Conservation (phyloP, 2,797 vertebrate species). For the Pteronotus mesoamericanus region DNA sequence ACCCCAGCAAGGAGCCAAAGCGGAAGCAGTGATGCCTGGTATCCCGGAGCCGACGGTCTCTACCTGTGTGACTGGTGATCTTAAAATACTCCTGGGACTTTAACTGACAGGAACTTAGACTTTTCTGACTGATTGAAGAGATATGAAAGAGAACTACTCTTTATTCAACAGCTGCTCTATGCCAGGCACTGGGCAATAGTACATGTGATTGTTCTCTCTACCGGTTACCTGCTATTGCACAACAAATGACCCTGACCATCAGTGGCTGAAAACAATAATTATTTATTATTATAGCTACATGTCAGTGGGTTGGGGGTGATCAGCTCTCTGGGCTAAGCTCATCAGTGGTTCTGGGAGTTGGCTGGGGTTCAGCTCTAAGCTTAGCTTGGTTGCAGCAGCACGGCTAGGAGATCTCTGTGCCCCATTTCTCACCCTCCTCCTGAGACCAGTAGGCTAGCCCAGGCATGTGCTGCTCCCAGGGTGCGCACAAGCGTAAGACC, state of each 20-base stretch:
- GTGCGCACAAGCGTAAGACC: neutral
- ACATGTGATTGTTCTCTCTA: neutral
- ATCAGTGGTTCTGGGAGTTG: neutral
- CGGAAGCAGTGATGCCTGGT: fast-evolving
- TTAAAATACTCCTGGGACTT: neutral
- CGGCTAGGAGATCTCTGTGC: neutral
- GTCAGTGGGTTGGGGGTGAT: neutral
- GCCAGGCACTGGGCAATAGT: neutral
- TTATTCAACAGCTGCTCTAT: neutral
- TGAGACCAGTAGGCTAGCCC: neutral
- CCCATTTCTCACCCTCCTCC: neutral
- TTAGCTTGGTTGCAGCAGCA: neutral
- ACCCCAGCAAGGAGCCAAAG: neutral
- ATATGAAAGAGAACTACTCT: neutral
- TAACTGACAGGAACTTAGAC: neutral
- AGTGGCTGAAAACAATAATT: neutral
- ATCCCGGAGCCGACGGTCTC: neutral
- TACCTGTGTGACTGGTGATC: too few relatives aligned
- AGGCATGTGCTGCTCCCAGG: neutral
- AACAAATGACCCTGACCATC: neutral
- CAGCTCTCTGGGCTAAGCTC: neutral
- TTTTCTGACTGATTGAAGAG: neutral
- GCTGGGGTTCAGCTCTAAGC: neutral
- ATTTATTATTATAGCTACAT: neutral
- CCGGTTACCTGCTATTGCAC: neutral